Base-by-base conservation (phyloP, 2,797 vertebrate genomes). In the Danio choprae region DNA sequence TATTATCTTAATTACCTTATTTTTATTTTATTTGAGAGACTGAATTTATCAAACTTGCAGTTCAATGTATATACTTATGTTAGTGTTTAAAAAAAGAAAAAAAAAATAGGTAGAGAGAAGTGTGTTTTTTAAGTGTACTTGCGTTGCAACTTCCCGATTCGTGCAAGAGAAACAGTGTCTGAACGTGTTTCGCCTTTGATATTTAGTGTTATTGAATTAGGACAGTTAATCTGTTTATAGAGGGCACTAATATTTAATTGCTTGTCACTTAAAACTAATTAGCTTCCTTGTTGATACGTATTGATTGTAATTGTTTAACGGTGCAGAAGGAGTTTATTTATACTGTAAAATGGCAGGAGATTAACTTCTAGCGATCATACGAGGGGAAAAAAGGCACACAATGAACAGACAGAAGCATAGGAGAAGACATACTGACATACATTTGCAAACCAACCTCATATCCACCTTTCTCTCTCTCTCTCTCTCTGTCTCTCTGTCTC, bases 211-310 rank as follows among this genome's bases (percentile, higher is more conserved):
- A 75, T 81, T 80, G 80, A 84, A 86, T 82, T 80, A 80, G 77
- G 22, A 53, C 53, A 43, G 76, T 87, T 78, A 78, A 84, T 83
- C 62, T 82, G 76, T 83, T 82, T 84, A 83, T 79, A 46, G 75
- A 62, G 63, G 63, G 58, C 74, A 82, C 80, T 80, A 74, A 84
- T 84, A 82, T 85, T 87, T 87, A 87, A 87, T 84, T 82, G 74
- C 84, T 78, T 64, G 72, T 84, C 82, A 60, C 56, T 78, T 84
- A 81, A 82, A 80, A 77, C 77, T 85, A 83, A 85, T 84, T 84
- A 84, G 73, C 55, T 63, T 63, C 7, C 70, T 71, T 72, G 59
- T 76, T 82, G 62, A 82, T 84, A 85, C 78, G 67, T 87, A 87
- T 87, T 79, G 82, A 85, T 77, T 85, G 82, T 75, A 63, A 76